These are phyloP conservation scores for Etheostoma spectabile DNA, from an alignment of 2,113 vertebrate species.

Conservation along the genomic window DNA sequence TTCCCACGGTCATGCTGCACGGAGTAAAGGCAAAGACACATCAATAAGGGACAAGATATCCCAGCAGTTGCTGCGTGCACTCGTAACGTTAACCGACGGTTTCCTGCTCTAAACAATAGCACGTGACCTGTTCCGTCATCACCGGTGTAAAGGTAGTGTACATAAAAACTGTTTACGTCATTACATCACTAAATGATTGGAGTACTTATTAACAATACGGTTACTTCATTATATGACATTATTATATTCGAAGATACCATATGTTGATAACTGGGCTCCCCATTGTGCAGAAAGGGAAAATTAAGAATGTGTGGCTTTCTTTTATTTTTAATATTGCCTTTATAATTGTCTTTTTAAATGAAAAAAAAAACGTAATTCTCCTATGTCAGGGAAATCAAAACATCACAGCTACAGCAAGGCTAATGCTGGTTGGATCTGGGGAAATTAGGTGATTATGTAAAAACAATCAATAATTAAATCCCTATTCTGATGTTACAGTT, in stretches of 20 bases:
- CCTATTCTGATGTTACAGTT: not conserved
- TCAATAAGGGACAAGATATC: slow-evolving; percentile 12
- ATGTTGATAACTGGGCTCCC: not conserved
- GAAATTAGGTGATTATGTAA: not conserved
- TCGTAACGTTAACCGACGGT: slow-evolving; percentile 27
- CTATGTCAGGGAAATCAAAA: not conserved
- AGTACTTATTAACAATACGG: not conserved
- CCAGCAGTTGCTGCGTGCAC: slow-evolving; percentile 20
- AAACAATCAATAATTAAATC: not conserved
- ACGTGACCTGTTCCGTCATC: slow-evolving; percentile 68
- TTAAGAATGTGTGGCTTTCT: not conserved
- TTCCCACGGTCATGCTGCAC: slow-evolving; percentile 24
- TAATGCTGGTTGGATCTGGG: not conserved
- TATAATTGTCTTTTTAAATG: not conserved
- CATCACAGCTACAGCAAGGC: not conserved
- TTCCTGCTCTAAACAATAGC: slow-evolving; percentile 78
- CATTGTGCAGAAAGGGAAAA: not conserved
- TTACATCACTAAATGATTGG: not conserved
- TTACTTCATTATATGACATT: not conserved
- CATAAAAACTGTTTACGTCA: not conserved
- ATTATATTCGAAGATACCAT: not conserved
- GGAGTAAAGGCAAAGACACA: not conserved
- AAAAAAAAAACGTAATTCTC: not conserved
- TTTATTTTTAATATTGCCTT: not conserved
- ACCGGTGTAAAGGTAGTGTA: slow-evolving; percentile 18